Conservation (phyloP, 2,797 vertebrate genomes). For the Jordanella pulchra region DNA sequence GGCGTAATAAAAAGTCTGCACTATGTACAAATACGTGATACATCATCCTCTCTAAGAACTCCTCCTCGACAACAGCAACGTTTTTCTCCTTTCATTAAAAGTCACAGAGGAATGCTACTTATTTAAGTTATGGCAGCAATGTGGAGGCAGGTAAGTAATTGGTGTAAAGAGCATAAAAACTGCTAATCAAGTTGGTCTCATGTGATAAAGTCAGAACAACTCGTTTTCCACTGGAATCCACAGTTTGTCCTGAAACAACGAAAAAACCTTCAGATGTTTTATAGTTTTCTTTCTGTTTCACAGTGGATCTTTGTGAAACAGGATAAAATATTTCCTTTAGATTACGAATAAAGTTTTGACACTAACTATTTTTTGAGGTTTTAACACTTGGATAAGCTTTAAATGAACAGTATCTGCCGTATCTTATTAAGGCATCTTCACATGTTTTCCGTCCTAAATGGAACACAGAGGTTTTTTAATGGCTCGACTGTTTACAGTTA, state of each 20-base stretch:
- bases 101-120: slow-evolving; percentile 49
- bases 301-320: background rate
- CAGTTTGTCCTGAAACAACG: background rate
- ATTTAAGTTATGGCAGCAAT: slow-evolving; percentile 62
- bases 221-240: slow-evolving; percentile 1
- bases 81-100: slow-evolving; percentile 22
- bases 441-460: too few relatives aligned
- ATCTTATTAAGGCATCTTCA: too few relatives aligned
- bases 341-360: background rate
- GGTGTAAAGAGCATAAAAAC: slow-evolving; percentile 21
- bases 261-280: background rate
- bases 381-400: too few relatives aligned
- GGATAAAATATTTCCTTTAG: background rate
- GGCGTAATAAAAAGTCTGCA: slow-evolving; percentile 53
- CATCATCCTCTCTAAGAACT: slow-evolving; percentile 32
- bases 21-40: slow-evolving; percentile 42
- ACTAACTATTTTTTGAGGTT: too few relatives aligned
- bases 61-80: slow-evolving; percentile 30
- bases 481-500: too few relatives aligned
- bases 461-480: too few relatives aligned
- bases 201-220: slow-evolving; percentile 20
- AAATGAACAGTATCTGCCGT: too few relatives aligned
- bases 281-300: background rate
- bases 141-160: slow-evolving; percentile 30
- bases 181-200: slow-evolving; percentile 9